Percentiles rank a stretch among this genome's conserved stretches.
phyloP scores from a whole-genome alignment of 2,888 invertebrate species.

The Teinopalpus imperialis region DNA sequence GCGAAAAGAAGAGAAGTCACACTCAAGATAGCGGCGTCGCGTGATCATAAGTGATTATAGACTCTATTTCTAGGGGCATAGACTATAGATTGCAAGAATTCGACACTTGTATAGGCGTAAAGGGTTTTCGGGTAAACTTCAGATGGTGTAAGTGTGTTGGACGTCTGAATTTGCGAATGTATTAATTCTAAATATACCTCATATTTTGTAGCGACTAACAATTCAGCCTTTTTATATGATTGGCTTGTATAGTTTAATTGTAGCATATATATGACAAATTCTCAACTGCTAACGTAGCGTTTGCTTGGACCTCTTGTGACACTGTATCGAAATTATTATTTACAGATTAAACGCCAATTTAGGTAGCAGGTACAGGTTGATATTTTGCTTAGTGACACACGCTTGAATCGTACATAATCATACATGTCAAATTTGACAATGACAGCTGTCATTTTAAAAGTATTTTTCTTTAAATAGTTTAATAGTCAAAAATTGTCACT shows the following conservation, averaged over 20 bases:
- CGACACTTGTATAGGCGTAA: slow-evolving; percentile 13
- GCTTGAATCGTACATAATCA: no score
- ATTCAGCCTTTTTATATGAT: slow-evolving; percentile 51
- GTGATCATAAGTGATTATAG: slow-evolving; percentile 20
- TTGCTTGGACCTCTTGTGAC: slow-evolving; percentile 34
- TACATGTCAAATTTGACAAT: background rate
- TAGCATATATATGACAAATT: slow-evolving; percentile 31
- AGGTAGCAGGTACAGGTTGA: slow-evolving; percentile 22
- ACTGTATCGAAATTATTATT: slow-evolving; percentile 32
- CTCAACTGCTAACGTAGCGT: slow-evolving; percentile 39
- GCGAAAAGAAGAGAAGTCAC: slow-evolving; percentile 66
- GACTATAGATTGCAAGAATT: slow-evolving; percentile 12
- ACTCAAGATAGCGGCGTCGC: slow-evolving; percentile 68
- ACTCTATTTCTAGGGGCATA: slow-evolving; percentile 30
- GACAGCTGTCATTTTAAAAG: background rate
- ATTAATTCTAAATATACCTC: slow-evolving; percentile 66
- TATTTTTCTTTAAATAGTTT: background rate
- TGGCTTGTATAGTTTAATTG: slow-evolving; percentile 45
- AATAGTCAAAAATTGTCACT: slow-evolving; percentile 9
- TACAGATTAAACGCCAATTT: slow-evolving; percentile 21
- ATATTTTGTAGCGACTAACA: slow-evolving; percentile 66
- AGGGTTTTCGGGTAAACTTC: slow-evolving; percentile 13
- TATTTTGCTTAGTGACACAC: slow-evolving; percentile 22
- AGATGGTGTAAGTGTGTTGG: no score
- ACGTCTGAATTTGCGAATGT: background rate